phyloP scores from a whole-genome alignment of 2,888 invertebrate genomes.

The Drosophila basisetae region DNA sequence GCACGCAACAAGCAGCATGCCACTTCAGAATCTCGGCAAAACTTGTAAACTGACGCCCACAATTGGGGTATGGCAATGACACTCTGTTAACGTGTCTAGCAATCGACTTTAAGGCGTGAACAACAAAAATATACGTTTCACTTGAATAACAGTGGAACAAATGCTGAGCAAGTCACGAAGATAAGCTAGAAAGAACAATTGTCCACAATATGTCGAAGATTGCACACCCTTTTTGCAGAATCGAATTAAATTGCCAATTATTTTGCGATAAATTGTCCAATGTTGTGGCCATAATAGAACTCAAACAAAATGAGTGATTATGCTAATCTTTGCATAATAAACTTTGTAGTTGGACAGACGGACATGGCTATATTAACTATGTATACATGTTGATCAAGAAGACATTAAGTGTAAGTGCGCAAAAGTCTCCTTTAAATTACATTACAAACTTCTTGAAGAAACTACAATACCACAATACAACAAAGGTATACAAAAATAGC shows the following conservation, averaged over 20 bases:
- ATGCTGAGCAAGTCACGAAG: slow-evolving; percentile 37
- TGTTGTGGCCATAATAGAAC: background rate
- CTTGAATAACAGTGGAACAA: slow-evolving; percentile 50
- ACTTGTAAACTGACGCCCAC: slow-evolving; percentile 13
- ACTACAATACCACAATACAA: background rate
- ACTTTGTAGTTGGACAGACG: too few species aligned
- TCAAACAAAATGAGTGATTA: background rate
- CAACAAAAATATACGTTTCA: slow-evolving; percentile 67
- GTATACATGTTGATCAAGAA: background rate
- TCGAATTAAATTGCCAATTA: background rate
- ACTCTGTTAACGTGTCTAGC: slow-evolving; percentile 34
- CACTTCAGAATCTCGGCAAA: slow-evolving; percentile 42
- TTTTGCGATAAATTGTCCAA: background rate
- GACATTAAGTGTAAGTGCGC: background rate
- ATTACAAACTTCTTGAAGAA: background rate
- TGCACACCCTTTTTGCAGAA: background rate
- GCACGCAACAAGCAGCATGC: slow-evolving; percentile 24
- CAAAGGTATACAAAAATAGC: slow-evolving; percentile 36
- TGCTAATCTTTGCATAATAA: background rate
- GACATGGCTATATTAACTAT: background rate
- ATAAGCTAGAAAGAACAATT: background rate
- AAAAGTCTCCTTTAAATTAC: background rate
- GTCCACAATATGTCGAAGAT: background rate
- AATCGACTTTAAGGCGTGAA: slow-evolving; percentile 73
- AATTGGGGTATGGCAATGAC: slow-evolving; percentile 36